A percentile compares a stretch with the other conserved stretches of the same genome.
Conservation (phyloP, 1,140 invertebrate species). For the Metaphire vulgaris region DNA sequence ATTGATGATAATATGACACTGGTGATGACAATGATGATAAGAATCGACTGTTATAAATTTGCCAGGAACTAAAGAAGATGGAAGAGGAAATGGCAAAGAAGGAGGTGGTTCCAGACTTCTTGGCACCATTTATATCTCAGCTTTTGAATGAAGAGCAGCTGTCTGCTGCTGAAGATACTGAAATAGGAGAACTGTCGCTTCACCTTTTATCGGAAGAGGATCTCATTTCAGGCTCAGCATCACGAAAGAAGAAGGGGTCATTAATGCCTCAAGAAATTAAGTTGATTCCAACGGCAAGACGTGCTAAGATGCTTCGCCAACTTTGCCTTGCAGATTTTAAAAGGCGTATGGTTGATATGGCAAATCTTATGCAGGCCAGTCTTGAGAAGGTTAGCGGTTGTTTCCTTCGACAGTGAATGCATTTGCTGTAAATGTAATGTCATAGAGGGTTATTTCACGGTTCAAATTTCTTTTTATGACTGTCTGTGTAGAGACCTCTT, state of each 20-base stretch:
- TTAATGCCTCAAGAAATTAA: slow-evolving; percentile 46
- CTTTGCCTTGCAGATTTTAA: slow-evolving; percentile 51
- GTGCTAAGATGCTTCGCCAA: slow-evolving; percentile 47
- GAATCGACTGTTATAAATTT: background rate
- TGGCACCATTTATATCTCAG: slow-evolving; percentile 52
- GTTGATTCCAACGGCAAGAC: slow-evolving; percentile 22
- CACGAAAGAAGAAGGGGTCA: no score
- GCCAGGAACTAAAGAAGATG: slow-evolving; percentile 42
- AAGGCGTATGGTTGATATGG: slow-evolving; percentile 51
- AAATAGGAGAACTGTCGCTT: no score
- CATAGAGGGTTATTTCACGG: no score
- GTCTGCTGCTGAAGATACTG: slow-evolving; percentile 25
- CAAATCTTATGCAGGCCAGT: slow-evolving; percentile 52
- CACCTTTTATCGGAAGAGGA: no score
- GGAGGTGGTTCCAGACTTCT: slow-evolving; percentile 52
- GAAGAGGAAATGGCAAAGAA: slow-evolving; percentile 50
- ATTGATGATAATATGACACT: no score
- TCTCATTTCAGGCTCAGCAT: no score
- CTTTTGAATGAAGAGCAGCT: slow-evolving; percentile 49
- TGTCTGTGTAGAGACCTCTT: no score
- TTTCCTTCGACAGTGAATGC: no score
- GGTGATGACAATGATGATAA: no score
- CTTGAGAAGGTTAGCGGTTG: slow-evolving; percentile 51
- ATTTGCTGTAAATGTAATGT: no score
- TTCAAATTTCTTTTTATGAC: no score